Base-by-base conservation (phyloP, 2,888 invertebrate genomes). In the Myopa testacea region DNA sequence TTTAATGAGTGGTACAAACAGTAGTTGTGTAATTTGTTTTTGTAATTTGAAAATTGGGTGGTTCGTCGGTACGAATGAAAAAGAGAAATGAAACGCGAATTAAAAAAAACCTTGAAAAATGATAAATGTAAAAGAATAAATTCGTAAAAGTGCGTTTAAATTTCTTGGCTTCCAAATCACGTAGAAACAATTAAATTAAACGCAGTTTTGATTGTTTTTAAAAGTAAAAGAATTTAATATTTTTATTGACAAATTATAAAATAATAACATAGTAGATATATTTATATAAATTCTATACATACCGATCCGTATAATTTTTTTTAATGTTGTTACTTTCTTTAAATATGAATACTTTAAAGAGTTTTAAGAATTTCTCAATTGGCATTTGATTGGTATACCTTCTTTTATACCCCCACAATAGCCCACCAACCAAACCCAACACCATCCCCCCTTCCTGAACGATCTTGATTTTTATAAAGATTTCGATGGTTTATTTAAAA, bases 261-360 rank as follows among this genome's bases (percentile, higher is more conserved):
- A 78, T 69, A 45, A 68, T 75, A 68, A 67, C 65, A 68, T 75
- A 68, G 55, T 72, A 68, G 60, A 62, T 55, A 63, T 63, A 65
- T 72, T 65, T 55, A 72, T 68, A 67, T 50, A 77, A 80, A 67
- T 79, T 74, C 84, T 65, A 86, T 85, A 85, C 85, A 86, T 85
- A 85, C 86, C 85, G 86, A 82, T 85, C 86, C 85, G 55, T n/a
- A 71, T n/a, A 75, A 62, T 60, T 63, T 76, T 60, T 58, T 79
- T 77, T 72, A 79, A 78, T 81, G 75, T 80, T 79, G 82, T 81
- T 82, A 69, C 34, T 45, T 69, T 77, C 40, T 73, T 67, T 65
- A 71, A 71, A 63, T 71, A 77, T 40, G 37, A 55, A 55, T 55
- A 55, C n/a, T 55, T 55, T 16, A 55, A 45, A 55, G 55, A 55